Evolutionary conservation across 2,888 invertebrate species (phyloP).

Genomic region (Epinotia nisella): DNA sequence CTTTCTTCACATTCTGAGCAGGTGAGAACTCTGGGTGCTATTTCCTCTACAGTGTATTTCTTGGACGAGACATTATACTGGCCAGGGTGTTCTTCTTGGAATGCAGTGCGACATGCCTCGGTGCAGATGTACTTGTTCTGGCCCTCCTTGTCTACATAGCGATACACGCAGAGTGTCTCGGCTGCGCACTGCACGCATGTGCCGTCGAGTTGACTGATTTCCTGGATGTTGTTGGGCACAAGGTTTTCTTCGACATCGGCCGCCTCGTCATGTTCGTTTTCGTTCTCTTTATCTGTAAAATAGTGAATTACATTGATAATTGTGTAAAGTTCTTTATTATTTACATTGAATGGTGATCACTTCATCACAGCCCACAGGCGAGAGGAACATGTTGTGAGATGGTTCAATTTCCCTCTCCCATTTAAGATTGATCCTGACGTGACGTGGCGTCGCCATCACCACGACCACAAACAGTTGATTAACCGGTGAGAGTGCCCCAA

Average conservation of each 20-base stretch:
- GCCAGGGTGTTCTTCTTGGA: slow-evolving; percentile 69
- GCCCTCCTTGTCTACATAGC: slow-evolving; percentile 62
- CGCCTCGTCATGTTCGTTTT: slow-evolving; percentile 75
- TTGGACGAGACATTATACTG: slow-evolving; percentile 64
- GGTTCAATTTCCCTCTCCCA: background rate
- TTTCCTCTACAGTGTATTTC: slow-evolving; percentile 76
- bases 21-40: slow-evolving; percentile 58
- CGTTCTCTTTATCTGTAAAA: slow-evolving; percentile 77
- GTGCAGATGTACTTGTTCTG: slow-evolving; percentile 74
- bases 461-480: background rate
- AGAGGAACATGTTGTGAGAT: background rate
- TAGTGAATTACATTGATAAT: background rate
- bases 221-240: slow-evolving; percentile 70
- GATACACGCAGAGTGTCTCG: slow-evolving; percentile 65
- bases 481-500: no score
- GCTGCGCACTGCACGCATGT: slow-evolving; percentile 78
- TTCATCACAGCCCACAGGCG: no score
- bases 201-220: slow-evolving; percentile 66
- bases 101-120: slow-evolving; percentile 76
- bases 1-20: slow-evolving; percentile 78
- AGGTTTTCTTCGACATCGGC: slow-evolving; percentile 65
- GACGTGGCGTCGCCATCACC: background rate
- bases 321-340: background rate
- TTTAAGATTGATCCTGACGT: background rate
- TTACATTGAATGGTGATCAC: no score